Evolutionary conservation across 2,113 vertebrate species (phyloP).

Genomic region (Calidris pugnax): DNA sequence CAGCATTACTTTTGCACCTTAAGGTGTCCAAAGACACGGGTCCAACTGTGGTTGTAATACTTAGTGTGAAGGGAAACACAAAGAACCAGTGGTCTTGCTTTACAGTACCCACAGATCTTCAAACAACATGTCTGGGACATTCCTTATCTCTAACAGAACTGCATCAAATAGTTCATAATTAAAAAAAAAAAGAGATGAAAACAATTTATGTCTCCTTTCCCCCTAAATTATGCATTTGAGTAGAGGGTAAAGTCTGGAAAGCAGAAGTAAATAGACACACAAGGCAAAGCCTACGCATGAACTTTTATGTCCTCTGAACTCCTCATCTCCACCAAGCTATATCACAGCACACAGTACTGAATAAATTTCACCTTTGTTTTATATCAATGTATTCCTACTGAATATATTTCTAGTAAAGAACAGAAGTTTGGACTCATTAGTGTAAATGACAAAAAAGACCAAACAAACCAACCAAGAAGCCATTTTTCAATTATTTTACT

Average conservation of each 20-base stretch:
- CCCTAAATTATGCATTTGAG: neutral
- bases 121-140: neutral
- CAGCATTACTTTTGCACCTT: neutral
- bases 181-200: neutral
- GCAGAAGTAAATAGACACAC: neutral
- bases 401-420: neutral
- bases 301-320: neutral
- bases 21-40: neutral
- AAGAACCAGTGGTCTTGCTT: neutral
- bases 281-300: neutral
- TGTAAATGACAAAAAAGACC: neutral
- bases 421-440: neutral
- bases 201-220: neutral
- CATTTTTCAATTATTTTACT: neutral
- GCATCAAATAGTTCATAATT: neutral
- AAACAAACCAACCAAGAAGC: neutral
- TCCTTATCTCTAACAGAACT: neutral
- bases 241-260: neutral
- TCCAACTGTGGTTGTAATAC: neutral
- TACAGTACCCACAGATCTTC: neutral
- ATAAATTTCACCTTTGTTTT: neutral
- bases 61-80: neutral
- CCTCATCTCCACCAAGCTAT: neutral
- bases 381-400: neutral
- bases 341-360: neutral